phyloP scores from a whole-genome alignment of 2,888 invertebrate species.

The Leptopilina myrica region DNA sequence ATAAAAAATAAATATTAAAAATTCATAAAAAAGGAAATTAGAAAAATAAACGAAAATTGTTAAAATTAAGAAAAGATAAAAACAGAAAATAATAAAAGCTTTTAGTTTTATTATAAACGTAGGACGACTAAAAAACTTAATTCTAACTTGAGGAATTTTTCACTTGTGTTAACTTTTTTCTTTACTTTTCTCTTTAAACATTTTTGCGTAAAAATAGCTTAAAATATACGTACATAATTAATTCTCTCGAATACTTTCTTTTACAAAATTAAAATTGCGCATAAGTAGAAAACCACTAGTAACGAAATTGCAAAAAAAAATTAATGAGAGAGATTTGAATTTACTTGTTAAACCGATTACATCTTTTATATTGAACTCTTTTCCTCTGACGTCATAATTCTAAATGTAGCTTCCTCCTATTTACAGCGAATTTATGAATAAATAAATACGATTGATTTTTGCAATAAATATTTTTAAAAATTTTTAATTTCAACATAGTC shows the following conservation, averaged over 20 bases:
- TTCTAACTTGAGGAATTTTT: not conserved
- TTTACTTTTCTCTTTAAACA: not conserved
- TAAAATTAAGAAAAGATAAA: too few species aligned
- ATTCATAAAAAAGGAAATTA: too few species aligned
- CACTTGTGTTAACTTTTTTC: not conserved
- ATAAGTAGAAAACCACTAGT: not conserved
- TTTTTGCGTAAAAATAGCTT: not conserved
- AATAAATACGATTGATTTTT: constrained; percentile 2
- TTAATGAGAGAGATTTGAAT: not conserved
- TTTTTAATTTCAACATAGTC: not conserved
- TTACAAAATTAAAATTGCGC: not conserved
- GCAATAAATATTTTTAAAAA: constrained; percentile 1
- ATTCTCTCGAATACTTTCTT: too few species aligned
- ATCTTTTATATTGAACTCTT: constrained; percentile 9
- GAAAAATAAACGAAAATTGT: too few species aligned
- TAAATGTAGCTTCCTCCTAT: constrained; percentile 3
- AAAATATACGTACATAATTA: too few species aligned
- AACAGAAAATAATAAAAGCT: too few species aligned
- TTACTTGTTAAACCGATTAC: constrained; percentile 5
- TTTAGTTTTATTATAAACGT: too few species aligned
- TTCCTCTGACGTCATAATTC: constrained; percentile 4
- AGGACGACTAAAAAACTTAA: too few species aligned
- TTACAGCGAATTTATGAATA: constrained; percentile 9
- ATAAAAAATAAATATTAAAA: too few species aligned
- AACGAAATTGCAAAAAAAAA: not conserved